Base-by-base conservation (phyloP, 2,113 vertebrate species). In the Verasper variegatus region DNA sequence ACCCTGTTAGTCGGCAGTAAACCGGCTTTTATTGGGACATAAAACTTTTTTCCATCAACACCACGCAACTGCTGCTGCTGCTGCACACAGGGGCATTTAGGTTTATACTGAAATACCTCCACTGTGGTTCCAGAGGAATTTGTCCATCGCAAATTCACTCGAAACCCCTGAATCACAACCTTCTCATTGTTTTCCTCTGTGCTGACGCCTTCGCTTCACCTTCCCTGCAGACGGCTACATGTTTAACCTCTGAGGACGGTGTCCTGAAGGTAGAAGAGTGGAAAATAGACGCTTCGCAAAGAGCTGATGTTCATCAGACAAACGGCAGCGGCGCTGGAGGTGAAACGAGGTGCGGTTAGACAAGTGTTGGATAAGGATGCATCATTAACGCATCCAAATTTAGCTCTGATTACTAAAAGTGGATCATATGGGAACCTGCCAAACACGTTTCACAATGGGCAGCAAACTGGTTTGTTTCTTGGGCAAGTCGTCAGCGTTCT, bases 21-120 rank as follows among this genome's bases (percentile, higher is more conserved):
- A 93, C 52, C 77, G 61, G 74, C 57, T 91, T 92, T 93, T 91
- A 91, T 80, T 89, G 89, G 86, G 81, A 86, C 84, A 91, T 94
- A 91, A 91, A 91, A 88, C 70, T 80, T 78, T 63, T 92, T 92
- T 92, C 90, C 90, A 91, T 86, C 88, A 82, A 83, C 78, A 82
- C 88, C 74, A 84, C 8, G 37, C 74, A 74, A 75, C 78, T 77
- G 71, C 84, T 86, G 71, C 84, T 86, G 70, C 81, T 76, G 75
- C 83, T 68, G 63, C 80, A 89, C 82, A 83, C 80, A 76, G 72
- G 68, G 31, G 59, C 68, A 79, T 91, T 91, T 81, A 86, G 83
- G 69, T 92, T 92, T 90, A 78, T 66, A 72, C 76, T 65, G 65
- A 91, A 92, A 91, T 84, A 81, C 83, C 81, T 87, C 68, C 71